Conservation (phyloP, 2,113 vertebrate genomes). For the Diadophis punctatus region DNA sequence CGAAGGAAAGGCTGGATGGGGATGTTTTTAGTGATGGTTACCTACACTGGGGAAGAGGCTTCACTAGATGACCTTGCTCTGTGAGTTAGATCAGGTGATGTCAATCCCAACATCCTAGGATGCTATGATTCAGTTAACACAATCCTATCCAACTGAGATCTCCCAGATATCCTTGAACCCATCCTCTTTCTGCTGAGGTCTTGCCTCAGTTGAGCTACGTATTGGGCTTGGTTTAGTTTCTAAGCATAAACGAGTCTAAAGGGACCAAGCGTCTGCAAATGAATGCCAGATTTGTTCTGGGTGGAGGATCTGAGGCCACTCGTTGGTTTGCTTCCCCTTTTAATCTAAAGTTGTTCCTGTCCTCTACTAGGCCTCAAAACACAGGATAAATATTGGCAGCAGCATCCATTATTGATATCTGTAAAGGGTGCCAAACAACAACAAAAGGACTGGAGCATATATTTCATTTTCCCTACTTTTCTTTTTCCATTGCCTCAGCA, state of each 20-base stretch:
- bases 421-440: not conserved
- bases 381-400: not conserved
- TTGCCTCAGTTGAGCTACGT: not conserved
- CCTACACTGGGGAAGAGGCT: not conserved
- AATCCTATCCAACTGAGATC: not conserved
- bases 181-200: not conserved
- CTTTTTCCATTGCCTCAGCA: not conserved
- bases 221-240: not conserved
- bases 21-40: not conserved
- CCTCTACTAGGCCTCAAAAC: not conserved
- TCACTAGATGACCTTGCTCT: not conserved
- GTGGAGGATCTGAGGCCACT: not conserved
- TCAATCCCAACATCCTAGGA: not conserved
- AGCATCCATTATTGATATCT: not conserved
- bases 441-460: not conserved
- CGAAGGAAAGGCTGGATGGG: not conserved
- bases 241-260: not conserved
- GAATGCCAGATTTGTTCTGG: not conserved
- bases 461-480: not conserved
- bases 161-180: not conserved
- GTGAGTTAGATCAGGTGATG: not conserved
- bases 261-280: not conserved
- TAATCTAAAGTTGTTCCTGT: not conserved
- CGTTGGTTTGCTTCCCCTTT: not conserved
- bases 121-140: not conserved